Evolutionary conservation across 2,888 invertebrate genomes (phyloP).

Genomic region (Drosophila trichaetosa): DNA sequence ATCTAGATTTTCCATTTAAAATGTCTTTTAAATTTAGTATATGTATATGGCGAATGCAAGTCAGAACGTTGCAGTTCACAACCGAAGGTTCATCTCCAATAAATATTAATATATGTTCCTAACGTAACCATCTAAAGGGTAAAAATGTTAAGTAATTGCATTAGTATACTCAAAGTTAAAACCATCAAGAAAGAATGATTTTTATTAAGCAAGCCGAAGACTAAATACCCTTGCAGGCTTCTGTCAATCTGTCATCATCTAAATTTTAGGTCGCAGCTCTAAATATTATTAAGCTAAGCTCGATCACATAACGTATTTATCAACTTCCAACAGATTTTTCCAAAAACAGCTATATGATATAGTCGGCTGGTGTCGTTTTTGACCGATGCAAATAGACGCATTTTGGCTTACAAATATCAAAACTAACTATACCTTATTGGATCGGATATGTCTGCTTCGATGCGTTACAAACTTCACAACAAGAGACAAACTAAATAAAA

Average conservation of each 20-base stretch:
- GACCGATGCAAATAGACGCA: fast-evolving
- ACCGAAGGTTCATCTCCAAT: not conserved
- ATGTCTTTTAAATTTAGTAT: not conserved
- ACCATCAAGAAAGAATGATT: fast-evolving
- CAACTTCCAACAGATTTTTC: not conserved
- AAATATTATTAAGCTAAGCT: too few relatives aligned
- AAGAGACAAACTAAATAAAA: not conserved
- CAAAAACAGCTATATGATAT: not conserved
- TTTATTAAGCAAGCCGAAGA: not conserved
- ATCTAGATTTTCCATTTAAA: not conserved
- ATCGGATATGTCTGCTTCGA: not conserved
- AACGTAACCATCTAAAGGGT: not conserved
- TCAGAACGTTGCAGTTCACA: not conserved
- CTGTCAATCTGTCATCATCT: not conserved
- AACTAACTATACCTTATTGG: not conserved
- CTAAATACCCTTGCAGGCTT: not conserved
- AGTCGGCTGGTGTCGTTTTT: not conserved
- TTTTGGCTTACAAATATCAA: not conserved
- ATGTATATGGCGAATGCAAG: not conserved
- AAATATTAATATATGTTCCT: not conserved
- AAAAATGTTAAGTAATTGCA: not conserved
- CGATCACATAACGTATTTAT: not conserved
- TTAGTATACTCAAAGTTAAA: not conserved
- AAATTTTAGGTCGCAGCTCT: not conserved
- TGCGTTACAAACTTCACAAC: not conserved